These are phyloP conservation scores for Atrichornis clamosus DNA, from an alignment of 2,113 vertebrate genomes.

Conservation along the genomic window DNA sequence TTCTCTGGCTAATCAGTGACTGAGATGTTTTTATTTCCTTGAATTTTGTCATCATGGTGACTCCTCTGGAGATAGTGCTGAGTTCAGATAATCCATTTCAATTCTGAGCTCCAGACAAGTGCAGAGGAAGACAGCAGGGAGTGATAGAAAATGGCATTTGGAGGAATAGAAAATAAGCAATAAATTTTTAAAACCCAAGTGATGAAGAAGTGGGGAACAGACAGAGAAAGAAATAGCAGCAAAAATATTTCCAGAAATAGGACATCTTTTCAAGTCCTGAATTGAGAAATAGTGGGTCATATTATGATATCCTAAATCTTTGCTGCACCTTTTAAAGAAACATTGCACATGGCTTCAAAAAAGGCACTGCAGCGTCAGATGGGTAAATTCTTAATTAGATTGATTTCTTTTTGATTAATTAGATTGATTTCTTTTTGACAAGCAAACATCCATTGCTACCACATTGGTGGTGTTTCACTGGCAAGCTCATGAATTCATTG, in stretches of 20 bases:
- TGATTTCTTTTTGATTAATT: background rate
- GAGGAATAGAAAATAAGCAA: background rate
- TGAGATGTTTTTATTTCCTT: slow-evolving; percentile 32
- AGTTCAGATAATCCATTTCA: slow-evolving; percentile 37
- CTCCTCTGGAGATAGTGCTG: background rate
- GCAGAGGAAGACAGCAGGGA: slow-evolving; percentile 10
- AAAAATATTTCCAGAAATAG: slow-evolving; percentile 2
- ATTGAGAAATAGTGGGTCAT: background rate
- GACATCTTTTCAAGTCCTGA: background rate
- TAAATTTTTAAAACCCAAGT: slow-evolving; percentile 33
- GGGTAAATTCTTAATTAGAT: background rate
- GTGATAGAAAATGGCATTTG: background rate
- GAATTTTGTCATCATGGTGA: slow-evolving; percentile 3
- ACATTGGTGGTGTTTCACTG: background rate
- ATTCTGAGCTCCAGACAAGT: background rate
- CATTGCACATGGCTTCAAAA: background rate
- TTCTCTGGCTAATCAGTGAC: background rate
- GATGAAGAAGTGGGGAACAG: background rate
- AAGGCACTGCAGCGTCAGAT: background rate
- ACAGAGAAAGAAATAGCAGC: background rate
- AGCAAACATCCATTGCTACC: background rate
- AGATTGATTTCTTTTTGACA: background rate
- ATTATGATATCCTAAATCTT: background rate
- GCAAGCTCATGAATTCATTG: background rate
- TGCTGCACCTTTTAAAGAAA: background rate